Evolutionary conservation across 2,888 invertebrate species (phyloP).

Genomic region (Sarcophaga variegata): DNA sequence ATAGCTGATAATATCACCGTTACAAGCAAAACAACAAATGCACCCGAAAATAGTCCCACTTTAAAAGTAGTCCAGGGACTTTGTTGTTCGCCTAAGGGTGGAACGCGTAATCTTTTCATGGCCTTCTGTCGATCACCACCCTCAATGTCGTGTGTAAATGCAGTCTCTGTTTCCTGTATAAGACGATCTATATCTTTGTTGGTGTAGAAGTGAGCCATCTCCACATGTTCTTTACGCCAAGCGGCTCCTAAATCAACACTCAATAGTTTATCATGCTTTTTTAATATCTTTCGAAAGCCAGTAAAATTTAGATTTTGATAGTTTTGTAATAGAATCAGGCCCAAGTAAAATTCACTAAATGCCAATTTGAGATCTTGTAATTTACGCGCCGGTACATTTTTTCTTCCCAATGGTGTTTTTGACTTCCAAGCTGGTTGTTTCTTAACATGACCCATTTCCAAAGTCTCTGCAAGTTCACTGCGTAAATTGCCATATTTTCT

Average conservation of each 20-base stretch:
- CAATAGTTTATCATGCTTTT: conserved; percentile 93
- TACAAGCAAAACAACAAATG: conserved; percentile 88
- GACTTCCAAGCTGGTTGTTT: conserved; percentile 80
- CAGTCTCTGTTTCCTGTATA: conserved; percentile 90
- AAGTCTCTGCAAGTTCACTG: conserved; percentile 85
- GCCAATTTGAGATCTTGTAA: conserved; percentile 92
- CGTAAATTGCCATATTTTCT: conserved; percentile 89
- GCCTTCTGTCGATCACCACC: conserved; percentile 91
- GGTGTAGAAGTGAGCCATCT: conserved; percentile 91
- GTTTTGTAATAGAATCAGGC: conserved; percentile 92
- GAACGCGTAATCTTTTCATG: conserved; percentile 93
- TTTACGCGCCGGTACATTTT: conserved; percentile 85
- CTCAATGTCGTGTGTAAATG: conserved; percentile 87
- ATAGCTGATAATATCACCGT: conserved; percentile 88
- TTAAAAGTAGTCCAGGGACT: conserved; percentile 92
- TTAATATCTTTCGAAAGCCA: conserved; percentile 94
- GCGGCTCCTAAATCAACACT: conserved; percentile 87
- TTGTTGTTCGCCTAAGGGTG: conserved; percentile 92
- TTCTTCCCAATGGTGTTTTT: conserved; percentile 81
- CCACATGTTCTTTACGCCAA: conserved; percentile 91
- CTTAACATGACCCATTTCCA: conserved; percentile 81
- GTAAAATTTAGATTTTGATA: conserved; percentile 94
- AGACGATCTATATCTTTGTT: conserved; percentile 93
- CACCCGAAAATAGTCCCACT: conserved; percentile 92
- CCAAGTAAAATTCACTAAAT: conserved; percentile 94